Evolutionary conservation across 2,797 vertebrate species (phyloP).

Genomic region (Acipenser ruthenus): DNA sequence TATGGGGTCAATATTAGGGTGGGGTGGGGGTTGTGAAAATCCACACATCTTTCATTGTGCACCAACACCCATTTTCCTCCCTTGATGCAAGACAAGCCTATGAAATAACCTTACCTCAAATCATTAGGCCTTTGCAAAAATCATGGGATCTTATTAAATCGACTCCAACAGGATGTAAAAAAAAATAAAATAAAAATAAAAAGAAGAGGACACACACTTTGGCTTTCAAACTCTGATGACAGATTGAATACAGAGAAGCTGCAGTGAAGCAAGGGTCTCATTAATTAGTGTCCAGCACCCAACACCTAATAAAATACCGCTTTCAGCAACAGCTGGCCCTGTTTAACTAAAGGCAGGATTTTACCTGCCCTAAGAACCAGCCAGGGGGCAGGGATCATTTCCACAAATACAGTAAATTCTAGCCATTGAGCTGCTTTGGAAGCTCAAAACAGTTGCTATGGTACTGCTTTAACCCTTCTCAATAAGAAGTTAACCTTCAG

Average conservation of each 20-base stretch:
- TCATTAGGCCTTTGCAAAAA: not conserved
- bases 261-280: not conserved
- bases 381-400: not conserved
- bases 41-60: too few species aligned
- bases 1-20: too few species aligned
- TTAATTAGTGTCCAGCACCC: not conserved
- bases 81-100: too few species aligned
- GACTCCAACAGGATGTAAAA: not conserved
- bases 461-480: not conserved
- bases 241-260: constrained; percentile 1
- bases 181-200: not conserved
- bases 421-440: not conserved
- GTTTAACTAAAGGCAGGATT: not conserved
- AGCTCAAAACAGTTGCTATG: not conserved
- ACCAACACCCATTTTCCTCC: too few species aligned
- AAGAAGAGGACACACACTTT: not conserved
- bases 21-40: too few species aligned
- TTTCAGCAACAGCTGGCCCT: not conserved
- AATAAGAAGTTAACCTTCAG: not conserved
- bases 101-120: not conserved
- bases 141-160: not conserved
- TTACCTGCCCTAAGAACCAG: not conserved
- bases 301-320: constrained; percentile 3
- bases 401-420: not conserved
- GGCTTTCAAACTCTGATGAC: constrained; percentile 7